phyloP scores from a whole-genome alignment of 2,888 invertebrate genomes.

The Fragum whitleyi region DNA sequence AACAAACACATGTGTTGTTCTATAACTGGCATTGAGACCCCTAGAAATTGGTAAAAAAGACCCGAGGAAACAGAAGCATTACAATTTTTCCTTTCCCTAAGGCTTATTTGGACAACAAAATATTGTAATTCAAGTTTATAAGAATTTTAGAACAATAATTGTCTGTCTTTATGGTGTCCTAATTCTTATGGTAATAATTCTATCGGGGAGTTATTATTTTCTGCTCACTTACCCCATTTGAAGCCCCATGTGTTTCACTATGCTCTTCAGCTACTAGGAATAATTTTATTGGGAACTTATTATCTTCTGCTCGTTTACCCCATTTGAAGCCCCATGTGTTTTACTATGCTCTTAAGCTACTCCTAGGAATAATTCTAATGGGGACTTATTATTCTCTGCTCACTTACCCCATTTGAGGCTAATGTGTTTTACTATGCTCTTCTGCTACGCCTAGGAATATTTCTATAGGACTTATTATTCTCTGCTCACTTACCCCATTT shows the following conservation, averaged over 20 bases:
- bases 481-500: slow-evolving; percentile 81
- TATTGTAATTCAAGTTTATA: no score
- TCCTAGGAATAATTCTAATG: slow-evolving; percentile 84
- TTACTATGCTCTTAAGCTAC: slow-evolving; percentile 86
- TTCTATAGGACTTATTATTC: slow-evolving; percentile 81
- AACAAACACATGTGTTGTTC: no score
- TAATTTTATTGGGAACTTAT: slow-evolving; percentile 83
- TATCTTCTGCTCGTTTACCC: no score
- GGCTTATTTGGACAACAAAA: no score
- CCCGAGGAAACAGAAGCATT: no score
- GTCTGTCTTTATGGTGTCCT: no score
- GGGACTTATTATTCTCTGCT: slow-evolving; percentile 74
- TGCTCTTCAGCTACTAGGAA: slow-evolving; percentile 86
- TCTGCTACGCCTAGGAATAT: slow-evolving; percentile 84
- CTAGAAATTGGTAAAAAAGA: no score
- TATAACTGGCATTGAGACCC: no score
- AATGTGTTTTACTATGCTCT: slow-evolving; percentile 84
- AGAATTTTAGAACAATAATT: no score
- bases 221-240: slow-evolving; percentile 81
- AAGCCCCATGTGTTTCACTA: slow-evolving; percentile 75
- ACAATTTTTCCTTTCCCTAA: no score
- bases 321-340: slow-evolving; percentile 74
- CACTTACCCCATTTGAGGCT: slow-evolving; percentile 40
- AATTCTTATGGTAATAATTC: slow-evolving; percentile 85
- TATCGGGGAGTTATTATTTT: slow-evolving; percentile 80